Percentiles rank a stretch among this genome's conserved stretches.
These are phyloP conservation scores for Rhynchotus rufescens DNA, from an alignment of 2,797 vertebrate genomes.

Conservation along the genomic window DNA sequence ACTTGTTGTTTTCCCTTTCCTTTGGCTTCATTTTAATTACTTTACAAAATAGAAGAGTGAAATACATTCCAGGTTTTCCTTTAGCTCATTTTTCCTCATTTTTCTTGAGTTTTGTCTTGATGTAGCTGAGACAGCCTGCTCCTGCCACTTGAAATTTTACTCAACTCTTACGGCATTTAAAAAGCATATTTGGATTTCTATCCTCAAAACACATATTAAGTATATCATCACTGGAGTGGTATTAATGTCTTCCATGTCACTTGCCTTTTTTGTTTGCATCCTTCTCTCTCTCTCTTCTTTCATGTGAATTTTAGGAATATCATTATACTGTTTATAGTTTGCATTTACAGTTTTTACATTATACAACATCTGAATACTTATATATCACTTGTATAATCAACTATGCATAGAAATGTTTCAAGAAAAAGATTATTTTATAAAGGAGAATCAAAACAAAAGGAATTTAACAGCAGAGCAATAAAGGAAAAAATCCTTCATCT, in stretches of 20 bases:
- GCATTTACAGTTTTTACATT: not conserved
- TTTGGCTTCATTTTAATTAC: not conserved
- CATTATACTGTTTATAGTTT: not conserved
- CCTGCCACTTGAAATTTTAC: not conserved
- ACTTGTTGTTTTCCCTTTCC: no score
- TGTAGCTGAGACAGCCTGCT: not conserved
- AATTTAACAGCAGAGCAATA: not conserved
- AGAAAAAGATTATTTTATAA: not conserved
- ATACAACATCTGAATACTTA: not conserved
- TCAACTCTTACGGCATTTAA: not conserved
- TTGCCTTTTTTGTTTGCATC: not conserved
- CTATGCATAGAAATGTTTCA: not conserved
- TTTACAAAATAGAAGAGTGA: not conserved
- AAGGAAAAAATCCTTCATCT: not conserved
- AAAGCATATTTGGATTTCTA: not conserved
- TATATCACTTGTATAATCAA: not conserved
- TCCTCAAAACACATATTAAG: not conserved
- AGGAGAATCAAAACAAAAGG: not conserved
- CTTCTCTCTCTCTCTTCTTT: not conserved
- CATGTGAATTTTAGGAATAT: not conserved
- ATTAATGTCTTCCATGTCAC: not conserved
- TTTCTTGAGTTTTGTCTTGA: not conserved
- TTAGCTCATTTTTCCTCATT: no score
- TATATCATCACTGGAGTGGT: not conserved
- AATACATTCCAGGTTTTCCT: not conserved